These are phyloP conservation scores for Ophioderma brevispina DNA, from an alignment of 35 echinoderm and acorn worm genomes.

Conservation along the genomic window DNA sequence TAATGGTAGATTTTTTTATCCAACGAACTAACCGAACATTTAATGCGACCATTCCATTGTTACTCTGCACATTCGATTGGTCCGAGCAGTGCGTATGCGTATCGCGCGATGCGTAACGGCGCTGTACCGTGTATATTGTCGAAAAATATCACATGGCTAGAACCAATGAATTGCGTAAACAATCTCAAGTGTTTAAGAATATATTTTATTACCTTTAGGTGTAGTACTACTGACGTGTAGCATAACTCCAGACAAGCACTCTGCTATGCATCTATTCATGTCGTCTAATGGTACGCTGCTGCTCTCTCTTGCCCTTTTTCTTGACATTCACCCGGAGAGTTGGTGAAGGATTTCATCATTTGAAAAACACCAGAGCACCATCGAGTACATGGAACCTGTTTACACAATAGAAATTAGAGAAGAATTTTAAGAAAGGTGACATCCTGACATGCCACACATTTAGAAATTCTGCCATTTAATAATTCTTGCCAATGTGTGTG, in stretches of 20 bases:
- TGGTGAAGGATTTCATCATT: conserved; percentile 90
- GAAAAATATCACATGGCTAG: too few species aligned
- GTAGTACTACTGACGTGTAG: conserved; percentile 35
- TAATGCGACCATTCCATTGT: not conserved
- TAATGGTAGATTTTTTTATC: too few species aligned
- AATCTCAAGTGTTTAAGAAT: too few species aligned
- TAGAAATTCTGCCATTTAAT: too few species aligned
- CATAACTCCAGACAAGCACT: conserved; percentile 71
- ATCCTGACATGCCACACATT: too few species aligned
- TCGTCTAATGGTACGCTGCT: conserved; percentile 27
- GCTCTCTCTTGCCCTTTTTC: conserved; percentile 30
- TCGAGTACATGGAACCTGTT: conserved; percentile 78
- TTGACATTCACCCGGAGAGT: conserved; percentile 26
- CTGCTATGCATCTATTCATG: conserved; percentile 81
- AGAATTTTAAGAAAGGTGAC: too few species aligned
- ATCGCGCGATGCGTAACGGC: not conserved
- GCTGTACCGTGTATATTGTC: not conserved
- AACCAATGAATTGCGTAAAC: too few species aligned
- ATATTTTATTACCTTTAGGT: conserved; percentile 35
- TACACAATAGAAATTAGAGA: too few species aligned
- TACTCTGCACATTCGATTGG: too few species aligned
- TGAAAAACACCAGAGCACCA: conserved; percentile 63
- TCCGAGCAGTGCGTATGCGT: too few species aligned
- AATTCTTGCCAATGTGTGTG: too few species aligned
- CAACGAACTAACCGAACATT: not conserved